Conservation (phyloP, 2,797 vertebrate genomes). For the Carduelis carduelis region DNA sequence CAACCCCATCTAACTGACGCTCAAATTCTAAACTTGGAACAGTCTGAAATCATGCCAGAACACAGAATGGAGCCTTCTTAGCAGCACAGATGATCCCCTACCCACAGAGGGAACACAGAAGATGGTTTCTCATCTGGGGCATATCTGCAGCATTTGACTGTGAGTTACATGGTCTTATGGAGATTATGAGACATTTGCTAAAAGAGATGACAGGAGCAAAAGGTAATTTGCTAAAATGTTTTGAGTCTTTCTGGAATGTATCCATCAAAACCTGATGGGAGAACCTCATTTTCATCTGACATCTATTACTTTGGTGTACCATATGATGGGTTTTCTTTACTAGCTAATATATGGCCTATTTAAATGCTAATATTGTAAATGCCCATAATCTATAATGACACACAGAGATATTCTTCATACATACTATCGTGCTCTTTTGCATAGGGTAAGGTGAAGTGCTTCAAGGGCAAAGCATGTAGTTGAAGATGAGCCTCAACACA, state of each 20-base stretch:
- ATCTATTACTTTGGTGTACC: neutral
- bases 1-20: neutral
- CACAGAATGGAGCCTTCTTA: constrained; percentile 46
- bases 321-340: neutral
- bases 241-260: constrained; percentile 32
- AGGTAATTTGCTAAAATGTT: constrained; percentile 62
- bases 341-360: neutral
- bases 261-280: constrained; percentile 16
- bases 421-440: neutral
- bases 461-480: neutral
- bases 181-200: constrained; percentile 33
- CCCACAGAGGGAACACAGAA: constrained; percentile 54
- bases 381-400: neutral
- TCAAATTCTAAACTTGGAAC: constrained; percentile 19
- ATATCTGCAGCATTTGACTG: constrained; percentile 27
- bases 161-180: constrained; percentile 9
- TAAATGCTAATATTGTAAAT: neutral
- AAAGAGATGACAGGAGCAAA: constrained; percentile 53
- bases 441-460: neutral
- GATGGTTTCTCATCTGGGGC: constrained; percentile 63
- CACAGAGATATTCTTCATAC: neutral
- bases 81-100: constrained; percentile 58
- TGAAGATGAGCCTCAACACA: neutral
- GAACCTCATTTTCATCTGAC: constrained; percentile 30
- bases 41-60: constrained; percentile 32